Base-by-base conservation (phyloP, 2,888 invertebrate species). In the Chesias legatella region DNA sequence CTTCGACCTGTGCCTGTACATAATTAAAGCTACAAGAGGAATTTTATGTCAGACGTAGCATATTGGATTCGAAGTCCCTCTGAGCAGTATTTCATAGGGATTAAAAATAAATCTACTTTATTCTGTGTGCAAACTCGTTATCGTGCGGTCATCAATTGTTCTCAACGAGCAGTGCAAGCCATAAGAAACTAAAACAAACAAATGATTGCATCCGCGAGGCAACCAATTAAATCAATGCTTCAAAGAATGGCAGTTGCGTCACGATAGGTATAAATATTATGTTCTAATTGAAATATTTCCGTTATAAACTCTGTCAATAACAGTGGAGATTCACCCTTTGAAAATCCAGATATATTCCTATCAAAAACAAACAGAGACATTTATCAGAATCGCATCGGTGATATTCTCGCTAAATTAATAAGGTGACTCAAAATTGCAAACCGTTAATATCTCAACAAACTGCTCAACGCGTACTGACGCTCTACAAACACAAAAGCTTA, bases 121-220 rank as follows among this genome's bases (percentile, higher is more conserved):
- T 17, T 17, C 32, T 27, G 23, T 6, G 1, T 22, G n/a, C n/a
- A 3, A 22, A 22, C n/a, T 5, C 10, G 17, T 24, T 23, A 25
- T 17, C 33, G 22, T 36, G 21, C 13, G 27, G 20, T 29, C 32
- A 26, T 36, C 37, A 20, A 39, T 45, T 43, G 44, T 34, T 34
- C 31, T 1, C 9, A 37, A 43, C 37, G 29, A 43, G 24, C n/a
- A n/a, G n/a, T 36, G 34, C 47, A 39, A 42, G 31, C 17, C 22
- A 26, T 37, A 43, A 35, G 24, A 34, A 38, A 39, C 36, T 30
- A 36, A 48, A 34, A 51, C 37, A 43, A 49, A 43, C 43, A 41
- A 45, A 38, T 30, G 24, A 46, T 28, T 48, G 43, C 45, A 43
- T 47, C 47, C 40, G 49, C 49, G 29, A 46, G 32, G 39, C 40